phyloP scores from a whole-genome alignment of 2,797 vertebrate genomes.

The Melanotaenia pygmaea region DNA sequence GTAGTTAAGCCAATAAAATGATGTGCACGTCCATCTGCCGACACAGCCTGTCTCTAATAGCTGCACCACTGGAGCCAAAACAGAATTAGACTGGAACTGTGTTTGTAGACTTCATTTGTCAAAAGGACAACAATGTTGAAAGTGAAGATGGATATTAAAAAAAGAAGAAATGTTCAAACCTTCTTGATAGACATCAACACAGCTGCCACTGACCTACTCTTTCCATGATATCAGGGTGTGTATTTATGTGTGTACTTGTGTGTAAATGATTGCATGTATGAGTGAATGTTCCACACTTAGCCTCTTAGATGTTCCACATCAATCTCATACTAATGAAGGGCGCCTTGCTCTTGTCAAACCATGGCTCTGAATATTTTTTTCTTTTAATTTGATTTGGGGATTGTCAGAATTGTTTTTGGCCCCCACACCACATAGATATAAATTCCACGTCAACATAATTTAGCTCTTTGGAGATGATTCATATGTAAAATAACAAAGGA shows the following conservation, averaged over 20 bases:
- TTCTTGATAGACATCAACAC: conserved; percentile 66
- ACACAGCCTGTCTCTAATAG: conserved; percentile 75
- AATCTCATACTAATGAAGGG: conserved; percentile 77
- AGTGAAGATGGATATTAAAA: conserved; percentile 66
- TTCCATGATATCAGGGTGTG: conserved; percentile 78
- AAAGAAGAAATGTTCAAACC: conserved; percentile 55
- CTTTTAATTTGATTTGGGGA: conserved; percentile 76
- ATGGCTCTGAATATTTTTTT: conserved; percentile 60
- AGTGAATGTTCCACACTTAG: conserved; percentile 73
- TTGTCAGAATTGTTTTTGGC: conserved; percentile 69
- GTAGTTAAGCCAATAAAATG: conserved; percentile 56
- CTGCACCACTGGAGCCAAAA: conserved; percentile 70
- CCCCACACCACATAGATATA: conserved; percentile 46
- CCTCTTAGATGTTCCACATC: conserved; percentile 74
- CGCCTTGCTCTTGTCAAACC: conserved; percentile 73
- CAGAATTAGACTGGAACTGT: conserved; percentile 70
- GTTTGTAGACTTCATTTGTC: conserved; percentile 68
- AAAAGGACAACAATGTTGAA: conserved; percentile 68
- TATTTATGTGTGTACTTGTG: conserved; percentile 59
- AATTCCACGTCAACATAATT: conserved; percentile 60
- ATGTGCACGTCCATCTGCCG: conserved; percentile 56
- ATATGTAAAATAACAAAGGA: conserved; percentile 53
- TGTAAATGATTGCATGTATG: conserved; percentile 58
- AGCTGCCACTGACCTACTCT: conserved; percentile 65
- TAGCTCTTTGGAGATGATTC: conserved; percentile 47